Conservation (phyloP, 2,113 vertebrate genomes). For the Myiozetetes cayanensis region DNA sequence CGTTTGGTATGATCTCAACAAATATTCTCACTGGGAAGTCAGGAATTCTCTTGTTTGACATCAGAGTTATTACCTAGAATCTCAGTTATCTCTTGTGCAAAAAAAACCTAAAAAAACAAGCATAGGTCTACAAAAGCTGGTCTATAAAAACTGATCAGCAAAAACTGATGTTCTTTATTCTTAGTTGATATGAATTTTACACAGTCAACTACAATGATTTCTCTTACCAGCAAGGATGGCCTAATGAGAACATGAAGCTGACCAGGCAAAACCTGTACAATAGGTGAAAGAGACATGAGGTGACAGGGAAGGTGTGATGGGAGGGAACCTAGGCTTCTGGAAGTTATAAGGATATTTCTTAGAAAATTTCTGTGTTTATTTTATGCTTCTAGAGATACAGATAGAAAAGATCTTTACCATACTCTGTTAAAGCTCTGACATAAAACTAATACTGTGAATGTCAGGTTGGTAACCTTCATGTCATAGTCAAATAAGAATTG, state of each 20-base stretch:
- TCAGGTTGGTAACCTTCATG: not conserved
- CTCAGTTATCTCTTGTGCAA: not conserved
- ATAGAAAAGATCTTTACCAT: not conserved
- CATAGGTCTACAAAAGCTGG: no score
- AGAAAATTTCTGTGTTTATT: not conserved
- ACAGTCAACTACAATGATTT: not conserved
- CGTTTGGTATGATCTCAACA: not conserved
- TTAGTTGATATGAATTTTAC: not conserved
- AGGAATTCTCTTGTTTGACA: not conserved
- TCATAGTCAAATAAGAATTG: not conserved
- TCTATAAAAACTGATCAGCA: not conserved
- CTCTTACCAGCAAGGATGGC: not conserved
- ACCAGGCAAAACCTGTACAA: not conserved
- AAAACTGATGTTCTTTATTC: not conserved
- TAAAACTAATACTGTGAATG: not conserved
- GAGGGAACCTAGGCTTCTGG: not conserved
- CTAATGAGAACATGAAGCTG: not conserved
- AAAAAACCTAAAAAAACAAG: not conserved
- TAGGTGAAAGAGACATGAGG: not conserved
- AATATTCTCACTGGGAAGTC: not conserved
- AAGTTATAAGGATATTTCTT: not conserved
- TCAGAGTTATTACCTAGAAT: not conserved
- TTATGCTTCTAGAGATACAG: not conserved
- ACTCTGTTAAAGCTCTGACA: not conserved
- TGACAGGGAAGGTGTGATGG: fast-evolving